Evolutionary conservation across 2,113 vertebrate species (phyloP).

Genomic region (Trachemys scripta): DNA sequence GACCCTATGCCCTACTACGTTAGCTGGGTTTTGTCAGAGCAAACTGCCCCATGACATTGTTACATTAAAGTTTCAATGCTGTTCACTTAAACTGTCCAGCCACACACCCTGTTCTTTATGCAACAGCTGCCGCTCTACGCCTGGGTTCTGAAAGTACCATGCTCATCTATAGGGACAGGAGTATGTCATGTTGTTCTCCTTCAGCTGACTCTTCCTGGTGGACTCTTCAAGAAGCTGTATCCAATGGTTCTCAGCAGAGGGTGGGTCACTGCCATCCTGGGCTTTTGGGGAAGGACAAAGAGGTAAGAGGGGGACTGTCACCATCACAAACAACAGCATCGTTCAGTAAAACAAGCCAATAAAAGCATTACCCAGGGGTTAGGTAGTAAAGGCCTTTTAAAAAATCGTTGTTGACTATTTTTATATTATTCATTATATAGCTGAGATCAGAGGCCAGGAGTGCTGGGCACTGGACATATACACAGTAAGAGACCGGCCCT

Average conservation of each 20-base stretch:
- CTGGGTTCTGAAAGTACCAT: neutral
- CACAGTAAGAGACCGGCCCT: neutral
- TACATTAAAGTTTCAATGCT: neutral
- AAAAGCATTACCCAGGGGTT: neutral
- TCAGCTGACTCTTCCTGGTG: neutral
- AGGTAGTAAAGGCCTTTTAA: neutral
- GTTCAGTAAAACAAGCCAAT: neutral
- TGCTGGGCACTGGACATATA: rapidly evolving
- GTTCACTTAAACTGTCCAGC: neutral
- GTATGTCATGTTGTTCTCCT: neutral
- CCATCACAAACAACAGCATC: neutral
- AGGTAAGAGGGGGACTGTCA: neutral
- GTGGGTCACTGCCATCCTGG: neutral
- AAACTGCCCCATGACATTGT: neutral
- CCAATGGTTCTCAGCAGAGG: neutral
- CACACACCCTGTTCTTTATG: neutral
- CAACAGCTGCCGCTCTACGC: neutral
- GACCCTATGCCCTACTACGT: neutral
- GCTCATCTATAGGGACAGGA: neutral
- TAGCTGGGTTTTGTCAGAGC: neutral
- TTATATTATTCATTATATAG: rapidly evolving
- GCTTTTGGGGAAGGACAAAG: neutral
- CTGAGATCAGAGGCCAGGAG: neutral
- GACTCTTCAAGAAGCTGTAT: neutral
- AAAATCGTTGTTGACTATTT: neutral